A percentile compares a stretch with the other conserved stretches of the same genome.
Evolutionary conservation across 2,797 vertebrate genomes (phyloP).

Genomic region (Catamblyrhynchus diadema): DNA sequence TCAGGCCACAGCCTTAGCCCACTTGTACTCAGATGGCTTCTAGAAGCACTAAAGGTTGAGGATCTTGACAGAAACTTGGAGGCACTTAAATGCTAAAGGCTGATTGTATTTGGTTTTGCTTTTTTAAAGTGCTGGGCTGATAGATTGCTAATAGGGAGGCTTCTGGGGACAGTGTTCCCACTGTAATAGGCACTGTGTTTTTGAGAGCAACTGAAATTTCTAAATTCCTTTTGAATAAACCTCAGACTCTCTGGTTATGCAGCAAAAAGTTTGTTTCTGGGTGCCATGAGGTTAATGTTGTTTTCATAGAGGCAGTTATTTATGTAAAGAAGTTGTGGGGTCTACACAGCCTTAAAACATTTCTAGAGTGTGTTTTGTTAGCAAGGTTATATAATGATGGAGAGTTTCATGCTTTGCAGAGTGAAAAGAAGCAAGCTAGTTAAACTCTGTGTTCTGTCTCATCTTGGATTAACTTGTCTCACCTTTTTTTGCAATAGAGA

Average conservation of each 20-base stretch:
- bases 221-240: not conserved
- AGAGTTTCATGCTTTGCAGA: not conserved
- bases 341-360: not conserved
- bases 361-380: not conserved
- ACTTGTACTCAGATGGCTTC: accelerated
- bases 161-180: not conserved
- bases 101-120: not conserved
- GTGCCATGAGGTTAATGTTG: not conserved
- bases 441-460: not conserved
- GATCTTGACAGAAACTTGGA: not conserved
- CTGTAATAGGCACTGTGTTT: not conserved
- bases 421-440: not conserved
- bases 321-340: not conserved
- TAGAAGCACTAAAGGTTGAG: not conserved
- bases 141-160: not conserved
- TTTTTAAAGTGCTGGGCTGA: not conserved
- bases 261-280: not conserved
- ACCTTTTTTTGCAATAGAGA: not conserved
- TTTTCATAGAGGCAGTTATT: not conserved
- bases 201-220: not conserved
- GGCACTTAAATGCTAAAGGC: not conserved
- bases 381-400: not conserved
- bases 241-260: constrained; percentile 5
- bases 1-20: not conserved
- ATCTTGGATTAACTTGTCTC: not conserved